A percentile compares a stretch with the other conserved stretches of the same genome.
Evolutionary conservation across 2,113 vertebrate genomes (phyloP).

Genomic region (Chelonoidis abingdonii): DNA sequence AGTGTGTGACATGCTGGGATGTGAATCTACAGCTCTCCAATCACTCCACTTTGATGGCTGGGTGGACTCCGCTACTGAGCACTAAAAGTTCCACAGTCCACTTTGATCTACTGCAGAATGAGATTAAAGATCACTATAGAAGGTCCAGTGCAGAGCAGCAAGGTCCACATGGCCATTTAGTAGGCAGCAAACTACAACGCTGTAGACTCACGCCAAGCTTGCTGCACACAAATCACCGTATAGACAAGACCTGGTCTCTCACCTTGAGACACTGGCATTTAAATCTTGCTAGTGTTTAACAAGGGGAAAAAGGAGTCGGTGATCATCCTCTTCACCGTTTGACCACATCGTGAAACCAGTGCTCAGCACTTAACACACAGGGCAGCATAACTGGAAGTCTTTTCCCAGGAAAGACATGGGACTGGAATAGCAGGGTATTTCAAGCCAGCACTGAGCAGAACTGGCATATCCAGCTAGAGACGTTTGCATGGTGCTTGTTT

Average conservation of each 20-base stretch:
- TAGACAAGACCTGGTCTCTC: background rate
- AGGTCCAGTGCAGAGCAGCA: background rate
- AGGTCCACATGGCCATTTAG: background rate
- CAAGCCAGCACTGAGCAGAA: background rate
- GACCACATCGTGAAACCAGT: background rate
- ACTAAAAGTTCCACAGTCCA: background rate
- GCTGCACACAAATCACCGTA: background rate
- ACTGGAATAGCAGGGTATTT: background rate
- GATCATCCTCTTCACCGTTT: background rate
- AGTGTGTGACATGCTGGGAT: background rate
- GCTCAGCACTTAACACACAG: background rate
- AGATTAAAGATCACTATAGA: background rate
- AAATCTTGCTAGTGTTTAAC: background rate
- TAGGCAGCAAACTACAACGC: background rate
- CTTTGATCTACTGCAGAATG: background rate
- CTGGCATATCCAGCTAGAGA: background rate
- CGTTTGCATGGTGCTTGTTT: background rate
- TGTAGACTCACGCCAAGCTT: background rate
- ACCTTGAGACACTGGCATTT: background rate
- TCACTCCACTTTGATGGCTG: background rate
- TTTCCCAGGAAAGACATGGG: background rate
- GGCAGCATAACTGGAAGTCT: background rate
- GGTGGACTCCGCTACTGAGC: background rate
- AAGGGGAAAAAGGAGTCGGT: background rate
- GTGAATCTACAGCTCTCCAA: background rate